These are phyloP conservation scores for Falco peregrinus DNA, from an alignment of 2,797 vertebrate species.

Conservation along the genomic window DNA sequence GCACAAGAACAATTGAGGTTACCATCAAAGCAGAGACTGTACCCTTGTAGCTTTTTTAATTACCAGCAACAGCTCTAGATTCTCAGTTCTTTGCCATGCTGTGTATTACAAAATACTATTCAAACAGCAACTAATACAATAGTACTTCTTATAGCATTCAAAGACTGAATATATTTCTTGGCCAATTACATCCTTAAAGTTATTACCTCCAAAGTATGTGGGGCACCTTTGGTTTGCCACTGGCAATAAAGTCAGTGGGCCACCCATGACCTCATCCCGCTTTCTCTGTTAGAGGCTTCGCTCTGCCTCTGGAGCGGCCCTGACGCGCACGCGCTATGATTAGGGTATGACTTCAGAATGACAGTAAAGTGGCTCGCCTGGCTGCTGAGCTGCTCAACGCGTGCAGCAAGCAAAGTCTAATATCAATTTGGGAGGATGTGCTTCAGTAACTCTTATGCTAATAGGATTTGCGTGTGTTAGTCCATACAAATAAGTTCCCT, in stretches of 20 bases:
- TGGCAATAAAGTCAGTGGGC: not conserved
- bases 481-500: not conserved
- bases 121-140: not conserved
- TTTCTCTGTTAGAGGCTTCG: not conserved
- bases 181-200: not conserved
- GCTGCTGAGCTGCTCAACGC: not conserved
- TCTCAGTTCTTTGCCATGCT: not conserved
- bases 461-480: not conserved
- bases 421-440: not conserved
- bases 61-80: not conserved
- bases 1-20: not conserved
- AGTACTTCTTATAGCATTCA: not conserved
- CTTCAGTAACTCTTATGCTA: not conserved
- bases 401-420: not conserved
- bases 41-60: not conserved
- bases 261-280: not conserved
- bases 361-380: not conserved
- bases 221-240: not conserved
- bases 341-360: not conserved
- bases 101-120: not conserved
- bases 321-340: not conserved
- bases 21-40: not conserved
- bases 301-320: not conserved
- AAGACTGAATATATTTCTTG: not conserved
- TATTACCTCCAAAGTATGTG: fast-evolving